Evolutionary conservation across 2,113 vertebrate genomes (phyloP), one percentile per base, ranked within the genome.

Genomic region (Sorex fumeus): DNA sequence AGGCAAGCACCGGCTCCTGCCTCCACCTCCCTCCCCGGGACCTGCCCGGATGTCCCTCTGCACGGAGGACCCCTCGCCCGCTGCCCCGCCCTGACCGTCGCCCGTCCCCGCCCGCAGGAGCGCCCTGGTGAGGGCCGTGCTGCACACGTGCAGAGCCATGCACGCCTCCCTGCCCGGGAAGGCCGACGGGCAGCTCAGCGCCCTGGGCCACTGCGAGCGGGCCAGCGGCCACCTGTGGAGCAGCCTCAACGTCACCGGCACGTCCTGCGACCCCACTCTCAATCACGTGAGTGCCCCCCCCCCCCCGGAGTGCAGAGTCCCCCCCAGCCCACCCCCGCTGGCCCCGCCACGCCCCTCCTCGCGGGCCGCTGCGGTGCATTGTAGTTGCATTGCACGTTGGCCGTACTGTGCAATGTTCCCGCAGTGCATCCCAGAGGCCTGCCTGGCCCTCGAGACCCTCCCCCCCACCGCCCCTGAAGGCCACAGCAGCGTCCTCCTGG

Each of bases 321-420:
- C 47, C 47, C 9, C 47, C 47, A 2, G 47, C 57, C 21, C 57
- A 19, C 57, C 19, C 5, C 57, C 57, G 18, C 34, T 18, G 0
- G 34, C 3, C 12, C 66, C 30, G 28, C 71, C 0, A 6, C 12
- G 15, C 6, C 2, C 34, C 90, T 95, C 83, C 88, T 88, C 88
- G 97, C 95, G 88, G 96, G 96, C 97, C 80, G 97, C 98, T 98
- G 98, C 91, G 97, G 99, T 99, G 99, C 99, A 99, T 99, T 99
- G 99, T 99, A 99, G 99, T 99, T 99, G 99, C 99, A 99, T 99
- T 99, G 99, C 99, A 99, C 98, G 99, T 98, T 97, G 97, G 96
- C 95, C 94, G 96, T 96, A 96, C 90, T 97, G 97, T 99, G 99
- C 99, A 99, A 98, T 99, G 99, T 99, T 98, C 97, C 99, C 98